Percentiles rank a stretch among this genome's conserved stretches.
These are phyloP conservation scores for Antigone vipio DNA, from an alignment of 2,113 vertebrate species.

Conservation along the genomic window DNA sequence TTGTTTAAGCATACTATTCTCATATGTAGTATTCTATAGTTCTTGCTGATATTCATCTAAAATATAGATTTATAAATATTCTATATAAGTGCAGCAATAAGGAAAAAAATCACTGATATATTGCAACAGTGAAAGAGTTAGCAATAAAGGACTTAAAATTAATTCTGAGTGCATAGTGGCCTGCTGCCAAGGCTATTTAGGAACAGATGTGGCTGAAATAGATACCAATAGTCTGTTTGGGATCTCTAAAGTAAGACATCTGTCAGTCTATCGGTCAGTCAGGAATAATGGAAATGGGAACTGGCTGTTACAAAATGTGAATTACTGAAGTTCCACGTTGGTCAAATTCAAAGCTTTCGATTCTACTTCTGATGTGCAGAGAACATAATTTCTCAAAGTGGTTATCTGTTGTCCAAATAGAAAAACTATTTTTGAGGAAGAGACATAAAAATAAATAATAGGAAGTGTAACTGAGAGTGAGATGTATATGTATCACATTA, in stretches of 20 bases:
- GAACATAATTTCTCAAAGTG: neutral
- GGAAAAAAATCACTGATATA: constrained; percentile 1
- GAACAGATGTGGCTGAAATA: constrained; percentile 89
- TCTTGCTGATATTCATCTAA: neutral
- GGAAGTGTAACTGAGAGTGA: neutral
- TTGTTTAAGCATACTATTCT: neutral
- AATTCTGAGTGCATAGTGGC: constrained; percentile 61
- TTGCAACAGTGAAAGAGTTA: constrained; percentile 63
- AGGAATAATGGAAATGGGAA: constrained; percentile 75
- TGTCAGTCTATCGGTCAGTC: constrained; percentile 78
- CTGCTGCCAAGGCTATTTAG: constrained; percentile 80
- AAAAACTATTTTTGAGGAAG: neutral
- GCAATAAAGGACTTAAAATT: constrained; percentile 71
- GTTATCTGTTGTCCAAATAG: neutral
- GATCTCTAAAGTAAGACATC: constrained; percentile 86
- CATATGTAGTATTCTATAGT: neutral
- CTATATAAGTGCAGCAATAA: neutral
- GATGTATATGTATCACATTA: neutral
- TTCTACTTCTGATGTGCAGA: neutral
- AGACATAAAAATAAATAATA: neutral
- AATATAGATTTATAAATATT: neutral
- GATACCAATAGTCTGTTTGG: constrained; percentile 84
- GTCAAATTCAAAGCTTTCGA: constrained; percentile 34
- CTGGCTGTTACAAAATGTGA: constrained; percentile 57
- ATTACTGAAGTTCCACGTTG: constrained; percentile 43